phyloP scores from a whole-genome alignment of 2,888 invertebrate species.

The Cheilosia urbana region DNA sequence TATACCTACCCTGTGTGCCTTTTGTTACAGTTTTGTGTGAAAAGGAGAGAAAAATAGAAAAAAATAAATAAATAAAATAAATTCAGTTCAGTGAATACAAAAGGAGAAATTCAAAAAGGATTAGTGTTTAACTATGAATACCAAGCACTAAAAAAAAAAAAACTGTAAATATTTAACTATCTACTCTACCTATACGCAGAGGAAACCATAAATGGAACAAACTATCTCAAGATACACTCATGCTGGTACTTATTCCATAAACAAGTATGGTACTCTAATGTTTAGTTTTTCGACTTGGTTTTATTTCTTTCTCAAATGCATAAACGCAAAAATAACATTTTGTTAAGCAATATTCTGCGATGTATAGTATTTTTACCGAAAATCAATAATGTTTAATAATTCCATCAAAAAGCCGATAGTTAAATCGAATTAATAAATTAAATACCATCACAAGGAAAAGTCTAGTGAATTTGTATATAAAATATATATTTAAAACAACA shows the following conservation, averaged over 20 bases:
- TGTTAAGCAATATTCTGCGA: conserved; percentile 55
- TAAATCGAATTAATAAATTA: conserved; percentile 59
- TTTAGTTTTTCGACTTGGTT: conserved; percentile 47
- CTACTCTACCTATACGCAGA: conserved; percentile 16
- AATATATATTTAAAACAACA: conserved; percentile 30
- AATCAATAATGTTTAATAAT: conserved; percentile 66
- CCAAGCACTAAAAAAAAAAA: conserved; percentile 20
- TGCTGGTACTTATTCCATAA: conserved; percentile 57
- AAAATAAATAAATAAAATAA: not conserved
- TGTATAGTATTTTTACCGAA: conserved; percentile 65
- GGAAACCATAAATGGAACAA: conserved; percentile 34
- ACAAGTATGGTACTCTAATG: conserved; percentile 53
- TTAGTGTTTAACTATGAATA: conserved; percentile 41
- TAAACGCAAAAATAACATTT: conserved; percentile 36
- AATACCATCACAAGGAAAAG: conserved; percentile 27
- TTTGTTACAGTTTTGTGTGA: conserved; percentile 64
- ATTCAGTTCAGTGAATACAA: conserved; percentile 44
- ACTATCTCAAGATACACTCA: conserved; percentile 39
- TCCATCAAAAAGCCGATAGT: conserved; percentile 67
- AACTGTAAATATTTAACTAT: conserved; percentile 48
- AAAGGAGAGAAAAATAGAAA: conserved; percentile 9
- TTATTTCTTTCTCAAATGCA: conserved; percentile 18
- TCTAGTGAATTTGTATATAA: conserved; percentile 69
- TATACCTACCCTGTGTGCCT: conserved; percentile 55
- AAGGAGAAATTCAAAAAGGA: conserved; percentile 61